phyloP scores from a whole-genome alignment of 2,888 invertebrate species.

The Noctua fimbriata region DNA sequence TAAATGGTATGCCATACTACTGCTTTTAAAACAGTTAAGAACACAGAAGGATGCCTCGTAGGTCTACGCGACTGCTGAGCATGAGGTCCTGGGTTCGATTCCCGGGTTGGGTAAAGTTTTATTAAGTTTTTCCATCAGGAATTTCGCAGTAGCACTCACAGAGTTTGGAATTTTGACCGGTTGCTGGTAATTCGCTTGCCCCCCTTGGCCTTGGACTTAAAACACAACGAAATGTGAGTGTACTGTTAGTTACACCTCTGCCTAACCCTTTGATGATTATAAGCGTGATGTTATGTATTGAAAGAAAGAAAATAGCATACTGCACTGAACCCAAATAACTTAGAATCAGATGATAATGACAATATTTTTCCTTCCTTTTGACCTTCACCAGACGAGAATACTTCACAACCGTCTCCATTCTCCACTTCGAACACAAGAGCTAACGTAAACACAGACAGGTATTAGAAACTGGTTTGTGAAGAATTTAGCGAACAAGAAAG shows the following conservation, averaged over 20 bases:
- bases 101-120: too few species aligned
- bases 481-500: slow-evolving; percentile 51
- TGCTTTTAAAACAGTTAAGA: not conserved
- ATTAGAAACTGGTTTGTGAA: slow-evolving; percentile 41
- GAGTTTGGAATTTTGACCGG: too few species aligned
- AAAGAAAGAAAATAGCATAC: not conserved
- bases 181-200: too few species aligned
- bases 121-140: too few species aligned
- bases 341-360: not conserved
- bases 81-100: too few species aligned
- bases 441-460: slow-evolving; percentile 29
- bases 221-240: not conserved
- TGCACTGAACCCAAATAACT: not conserved
- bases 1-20: not conserved
- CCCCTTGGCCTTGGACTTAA: not conserved
- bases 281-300: too few species aligned
- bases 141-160: too few species aligned
- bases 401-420: not conserved
- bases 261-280: too few species aligned
- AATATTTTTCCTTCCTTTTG: too few species aligned
- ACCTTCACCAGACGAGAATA: not conserved
- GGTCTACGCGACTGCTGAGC: too few species aligned
- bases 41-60: too few species aligned
- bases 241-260: too few species aligned
- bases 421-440: not conserved